phyloP scores from a whole-genome alignment of 2,888 invertebrate genomes.

The Trachelus stipa region DNA sequence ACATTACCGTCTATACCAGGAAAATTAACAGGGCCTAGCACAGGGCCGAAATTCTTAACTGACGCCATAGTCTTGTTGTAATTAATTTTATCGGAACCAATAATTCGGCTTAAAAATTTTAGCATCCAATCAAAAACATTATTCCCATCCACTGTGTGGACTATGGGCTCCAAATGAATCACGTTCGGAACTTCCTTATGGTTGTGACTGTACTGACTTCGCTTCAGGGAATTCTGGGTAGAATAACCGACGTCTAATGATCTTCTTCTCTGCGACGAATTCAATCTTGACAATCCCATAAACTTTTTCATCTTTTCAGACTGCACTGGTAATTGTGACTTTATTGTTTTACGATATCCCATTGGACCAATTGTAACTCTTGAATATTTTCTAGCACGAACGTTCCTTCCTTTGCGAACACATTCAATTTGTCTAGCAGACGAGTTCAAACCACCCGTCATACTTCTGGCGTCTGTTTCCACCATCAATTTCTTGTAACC shows the following conservation, averaged over 20 bases:
- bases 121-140: slow-evolving; percentile 30
- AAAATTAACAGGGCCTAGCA: slow-evolving; percentile 49
- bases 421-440: neutral
- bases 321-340: neutral
- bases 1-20: slow-evolving; percentile 48
- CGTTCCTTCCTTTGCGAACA: neutral
- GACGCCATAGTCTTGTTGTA: neutral
- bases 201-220: neutral
- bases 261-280: neutral
- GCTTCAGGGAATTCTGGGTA: neutral
- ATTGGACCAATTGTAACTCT: neutral
- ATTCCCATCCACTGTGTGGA: slow-evolving; percentile 25
- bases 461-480: neutral
- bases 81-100: neutral
- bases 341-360: neutral
- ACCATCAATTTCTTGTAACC: neutral
- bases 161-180: slow-evolving; percentile 35
- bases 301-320: neutral
- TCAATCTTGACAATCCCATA: neutral
- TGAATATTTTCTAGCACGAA: neutral
- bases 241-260: neutral
- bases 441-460: neutral
- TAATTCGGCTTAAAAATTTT: neutral
- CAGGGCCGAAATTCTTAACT: slow-evolving; percentile 24
- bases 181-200: slow-evolving; percentile 4